These are phyloP conservation scores for Erythrocercus mccallii DNA, from an alignment of 2,113 vertebrate genomes.

Conservation along the genomic window DNA sequence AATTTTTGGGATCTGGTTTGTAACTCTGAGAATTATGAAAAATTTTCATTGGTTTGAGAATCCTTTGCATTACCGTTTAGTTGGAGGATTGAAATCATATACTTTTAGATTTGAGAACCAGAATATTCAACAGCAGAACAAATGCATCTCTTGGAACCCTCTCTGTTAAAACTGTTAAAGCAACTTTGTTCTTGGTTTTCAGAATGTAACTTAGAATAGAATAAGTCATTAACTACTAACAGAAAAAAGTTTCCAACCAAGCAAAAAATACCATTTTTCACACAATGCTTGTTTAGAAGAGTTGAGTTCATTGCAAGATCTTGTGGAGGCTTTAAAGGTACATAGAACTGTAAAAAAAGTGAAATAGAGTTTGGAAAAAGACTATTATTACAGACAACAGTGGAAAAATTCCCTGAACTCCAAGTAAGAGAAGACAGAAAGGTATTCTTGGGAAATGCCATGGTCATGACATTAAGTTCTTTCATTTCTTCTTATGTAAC, in stretches of 20 bases:
- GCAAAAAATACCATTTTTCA: background rate
- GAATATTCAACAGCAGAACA: background rate
- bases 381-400: background rate
- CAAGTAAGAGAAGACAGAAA: background rate
- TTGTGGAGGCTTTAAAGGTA: background rate
- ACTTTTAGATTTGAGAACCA: background rate
- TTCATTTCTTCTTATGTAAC: background rate
- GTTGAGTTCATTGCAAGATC: background rate
- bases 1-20: background rate
- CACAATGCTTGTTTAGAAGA: background rate
- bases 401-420: background rate
- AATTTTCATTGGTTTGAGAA: background rate
- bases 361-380: background rate
- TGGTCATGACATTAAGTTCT: background rate
- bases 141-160: background rate
- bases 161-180: background rate
- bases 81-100: background rate
- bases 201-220: background rate
- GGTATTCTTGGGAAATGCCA: background rate
- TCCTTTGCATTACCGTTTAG: background rate
- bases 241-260: background rate
- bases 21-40: background rate
- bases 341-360: background rate
- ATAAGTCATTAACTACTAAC: background rate
- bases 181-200: background rate